Base-by-base conservation (phyloP, 2,888 invertebrate species). In the Nyleta sp. region DNA sequence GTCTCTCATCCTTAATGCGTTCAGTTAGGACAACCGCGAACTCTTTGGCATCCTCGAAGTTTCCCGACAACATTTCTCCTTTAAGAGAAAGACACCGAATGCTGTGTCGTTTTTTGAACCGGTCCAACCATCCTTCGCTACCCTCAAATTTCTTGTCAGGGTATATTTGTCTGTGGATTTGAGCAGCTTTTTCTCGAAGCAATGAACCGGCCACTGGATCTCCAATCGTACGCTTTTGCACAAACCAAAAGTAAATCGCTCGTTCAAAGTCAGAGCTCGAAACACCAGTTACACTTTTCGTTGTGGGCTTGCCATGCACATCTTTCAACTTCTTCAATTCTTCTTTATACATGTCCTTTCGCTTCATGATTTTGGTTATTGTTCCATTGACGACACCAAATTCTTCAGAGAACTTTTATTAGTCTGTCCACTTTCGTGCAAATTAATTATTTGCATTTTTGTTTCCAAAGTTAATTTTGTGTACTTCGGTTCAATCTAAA, bases 321-420 rank as follows among this genome's bases (percentile, higher is more conserved):
- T 33, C 17, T 17, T 35, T 35, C 2, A 35, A 4, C 10, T 35
- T n/a, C 17, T 53, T 17, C 7, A 35, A 35, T 18, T 53, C 53
- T 42, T 74, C 22, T 50, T 38, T 10, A 17, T 53, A 53, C 6
- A 8, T 17, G 5, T 35, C 15, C 17, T 53, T 53, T n/a, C 17
- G 18, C 35, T 53, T 15, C 10, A 53, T 35, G 2, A 53, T 53
- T 53, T 35, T 53, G 2, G 53, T 53, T 8, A 53, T 53, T 2
- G 53, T 53, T n/a, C 53, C 53, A 20, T 53, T 33, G 33, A 53
- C 53, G 10, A 53, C 53, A 17, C n/a, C 7, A 18, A 31, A 53
- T 53, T 53, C 13, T 35, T 15, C 7, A 35, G 18, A 7, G 17
- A 35, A 53, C 18, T 18, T 15, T 53, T 53, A n/a, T 53, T 53